phyloP scores from a whole-genome alignment of 2,888 invertebrate genomes.

The Melipona bicolor region DNA sequence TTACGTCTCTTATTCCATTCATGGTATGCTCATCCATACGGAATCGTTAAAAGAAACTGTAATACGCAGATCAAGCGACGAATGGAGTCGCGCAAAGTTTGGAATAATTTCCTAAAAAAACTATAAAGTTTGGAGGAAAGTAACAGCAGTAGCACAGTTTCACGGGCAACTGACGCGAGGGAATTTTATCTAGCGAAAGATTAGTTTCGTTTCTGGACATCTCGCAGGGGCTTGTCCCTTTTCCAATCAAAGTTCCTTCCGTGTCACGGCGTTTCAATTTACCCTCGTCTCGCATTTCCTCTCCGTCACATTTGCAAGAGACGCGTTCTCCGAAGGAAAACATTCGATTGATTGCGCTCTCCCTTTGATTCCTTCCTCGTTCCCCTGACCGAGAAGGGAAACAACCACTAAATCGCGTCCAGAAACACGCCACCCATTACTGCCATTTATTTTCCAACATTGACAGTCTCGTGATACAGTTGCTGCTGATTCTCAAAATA shows the following conservation, averaged over 20 bases:
- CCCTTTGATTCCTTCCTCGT: slow-evolving; percentile 50
- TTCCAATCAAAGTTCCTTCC: slow-evolving; percentile 62
- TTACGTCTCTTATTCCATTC: no score
- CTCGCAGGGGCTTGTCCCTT: slow-evolving; percentile 27
- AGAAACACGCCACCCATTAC: slow-evolving; percentile 9
- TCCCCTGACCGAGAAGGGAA: slow-evolving; percentile 27
- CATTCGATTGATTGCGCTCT: slow-evolving; percentile 54
- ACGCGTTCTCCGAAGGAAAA: slow-evolving; percentile 52
- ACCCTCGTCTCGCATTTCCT: slow-evolving; percentile 40
- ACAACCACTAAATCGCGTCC: slow-evolving; percentile 24
- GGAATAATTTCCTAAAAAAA: no score
- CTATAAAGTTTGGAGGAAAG: neutral
- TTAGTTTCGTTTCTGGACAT: neutral
- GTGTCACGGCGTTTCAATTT: slow-evolving; percentile 66
- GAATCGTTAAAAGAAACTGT: no score
- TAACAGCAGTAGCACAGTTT: rapidly evolving
- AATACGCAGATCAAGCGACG: no score
- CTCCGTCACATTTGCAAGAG: slow-evolving; percentile 30
- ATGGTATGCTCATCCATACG: no score
- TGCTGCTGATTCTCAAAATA: neutral
- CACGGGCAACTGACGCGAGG: neutral
- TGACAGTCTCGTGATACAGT: neutral
- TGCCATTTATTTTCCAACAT: neutral
- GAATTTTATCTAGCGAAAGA: neutral
- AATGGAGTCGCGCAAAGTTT: no score